phyloP scores from a whole-genome alignment of 1,140 invertebrate genomes.

The Philopotamus ludificatus region DNA sequence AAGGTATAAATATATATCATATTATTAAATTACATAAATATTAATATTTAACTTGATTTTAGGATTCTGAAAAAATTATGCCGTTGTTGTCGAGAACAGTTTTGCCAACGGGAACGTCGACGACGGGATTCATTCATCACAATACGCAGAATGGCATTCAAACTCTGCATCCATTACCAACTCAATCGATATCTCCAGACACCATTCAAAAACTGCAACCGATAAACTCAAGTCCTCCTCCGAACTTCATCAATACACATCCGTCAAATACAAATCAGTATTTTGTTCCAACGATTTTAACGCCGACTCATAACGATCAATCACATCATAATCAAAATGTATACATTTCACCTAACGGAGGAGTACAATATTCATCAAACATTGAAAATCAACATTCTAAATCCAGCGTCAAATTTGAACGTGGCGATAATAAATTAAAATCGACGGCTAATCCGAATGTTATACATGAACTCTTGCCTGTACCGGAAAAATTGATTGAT shows the following conservation, averaged over 20 bases:
- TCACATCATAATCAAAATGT: slow-evolving; percentile 14
- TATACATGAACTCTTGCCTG: slow-evolving; percentile 1
- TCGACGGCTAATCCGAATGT: background rate
- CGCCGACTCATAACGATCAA: background rate
- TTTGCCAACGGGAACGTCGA: background rate
- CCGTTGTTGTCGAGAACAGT: too few relatives aligned
- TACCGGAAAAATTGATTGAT: slow-evolving; percentile 10
- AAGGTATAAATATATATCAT: background rate
- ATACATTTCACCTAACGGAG: slow-evolving; percentile 10
- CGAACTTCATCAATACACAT: background rate
- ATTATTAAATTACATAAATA: background rate
- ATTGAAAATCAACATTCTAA: slow-evolving; percentile 24
- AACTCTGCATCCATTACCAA: background rate
- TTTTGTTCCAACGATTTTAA: slow-evolving; percentile 3
- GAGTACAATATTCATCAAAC: slow-evolving; percentile 28
- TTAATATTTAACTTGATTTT: too few relatives aligned
- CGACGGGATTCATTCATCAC: background rate
- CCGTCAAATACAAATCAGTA: too few relatives aligned
- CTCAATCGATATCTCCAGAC: background rate
- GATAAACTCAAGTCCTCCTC: background rate
- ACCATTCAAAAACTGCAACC: background rate
- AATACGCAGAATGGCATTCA: background rate
- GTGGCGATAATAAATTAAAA: slow-evolving; percentile 6
- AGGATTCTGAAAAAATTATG: too few relatives aligned
- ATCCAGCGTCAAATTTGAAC: slow-evolving; percentile 19